Base-by-base conservation (phyloP, 2,797 vertebrate species). In the Apogon hyalosoma region DNA sequence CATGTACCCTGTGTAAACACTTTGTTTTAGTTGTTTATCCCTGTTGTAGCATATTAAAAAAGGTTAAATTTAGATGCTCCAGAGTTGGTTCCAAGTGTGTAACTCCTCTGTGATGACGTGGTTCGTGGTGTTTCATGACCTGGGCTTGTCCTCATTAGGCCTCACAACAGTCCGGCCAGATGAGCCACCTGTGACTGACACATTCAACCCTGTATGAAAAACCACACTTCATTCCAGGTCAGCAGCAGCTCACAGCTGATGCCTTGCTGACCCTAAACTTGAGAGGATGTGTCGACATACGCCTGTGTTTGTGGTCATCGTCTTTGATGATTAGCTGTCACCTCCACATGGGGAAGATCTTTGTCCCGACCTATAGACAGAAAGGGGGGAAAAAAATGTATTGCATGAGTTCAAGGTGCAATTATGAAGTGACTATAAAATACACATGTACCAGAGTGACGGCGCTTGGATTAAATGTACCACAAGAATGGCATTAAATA, bases 331-430 rank as follows among this genome's bases (percentile, higher is more conserved):
- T 38, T 39, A 2, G 51, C 28, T 67, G 84, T 92, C 86, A 93
- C 68, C 90, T 87, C 92, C 89, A 92, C 92, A 93, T 91, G 18
- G 90, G 92, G 63, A 93, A 93, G 69, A 36, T 82, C 80, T 93
- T 92, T 28, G 62, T 87, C 19, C 84, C 86, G 14, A 38, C 78
- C 89, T 90, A 15, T 36, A 39, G 55, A 76, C 31, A 56, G 5
- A 69, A 49, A 67, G 5, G 24, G 19, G 7, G 11, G 38, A 1
- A n/a, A n/a, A n/a, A n/a, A n/a, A n/a, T 7, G 15, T 45, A 64
- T 48, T 46, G 9, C 14, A 40, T 7, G 16, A 21, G 10, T n/a
- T 38, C 3, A 36, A 54, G 11, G 36, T 57, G 1, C 36, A 33
- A 2, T 46, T 7, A 11, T n/a, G n/a, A 40, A n/a, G 16, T 11